These are phyloP conservation scores for Pollachius pollachius DNA, from an alignment of 2,113 vertebrate species.

Conservation along the genomic window DNA sequence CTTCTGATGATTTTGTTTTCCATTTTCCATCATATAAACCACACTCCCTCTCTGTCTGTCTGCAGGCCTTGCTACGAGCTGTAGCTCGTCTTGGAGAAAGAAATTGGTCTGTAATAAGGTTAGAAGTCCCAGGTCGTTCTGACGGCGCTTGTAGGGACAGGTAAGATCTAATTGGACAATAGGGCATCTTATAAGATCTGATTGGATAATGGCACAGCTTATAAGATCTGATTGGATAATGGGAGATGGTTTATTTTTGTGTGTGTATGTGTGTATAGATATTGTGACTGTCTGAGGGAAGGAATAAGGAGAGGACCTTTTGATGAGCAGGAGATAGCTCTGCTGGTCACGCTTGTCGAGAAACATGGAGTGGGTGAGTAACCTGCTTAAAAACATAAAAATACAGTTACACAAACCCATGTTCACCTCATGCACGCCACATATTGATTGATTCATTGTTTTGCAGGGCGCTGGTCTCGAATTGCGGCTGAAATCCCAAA, in stretches of 20 bases:
- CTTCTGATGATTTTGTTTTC: too few species aligned
- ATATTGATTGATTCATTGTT: background rate
- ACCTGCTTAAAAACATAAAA: background rate
- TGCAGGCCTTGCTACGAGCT: slow-evolving; percentile 81
- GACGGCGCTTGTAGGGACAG: slow-evolving; percentile 87
- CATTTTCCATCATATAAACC: too few species aligned
- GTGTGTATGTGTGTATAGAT: slow-evolving; percentile 68
- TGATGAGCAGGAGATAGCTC: slow-evolving; percentile 73
- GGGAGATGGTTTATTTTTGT: background rate
- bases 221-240: slow-evolving; percentile 4
- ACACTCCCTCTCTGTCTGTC: background rate
- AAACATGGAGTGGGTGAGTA: slow-evolving; percentile 85
- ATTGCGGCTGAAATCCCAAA: slow-evolving; percentile 85
- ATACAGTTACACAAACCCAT: background rate
- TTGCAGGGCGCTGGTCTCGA: slow-evolving; percentile 85
- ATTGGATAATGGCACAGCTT: slow-evolving; percentile 1
- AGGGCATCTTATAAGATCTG: background rate
- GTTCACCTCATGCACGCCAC: background rate
- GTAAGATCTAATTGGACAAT: slow-evolving; percentile 58
- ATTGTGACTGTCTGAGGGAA: slow-evolving; percentile 76
- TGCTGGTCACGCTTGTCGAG: slow-evolving; percentile 73
- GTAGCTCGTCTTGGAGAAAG: slow-evolving; percentile 77
- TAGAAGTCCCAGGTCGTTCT: slow-evolving; percentile 85
- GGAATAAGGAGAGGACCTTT: slow-evolving; percentile 82
- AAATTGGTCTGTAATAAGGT: slow-evolving; percentile 87